A percentile compares a stretch with the other conserved stretches of the same genome.
Conservation (phyloP, 1,140 invertebrate genomes). For the Drosophila willistoni region DNA sequence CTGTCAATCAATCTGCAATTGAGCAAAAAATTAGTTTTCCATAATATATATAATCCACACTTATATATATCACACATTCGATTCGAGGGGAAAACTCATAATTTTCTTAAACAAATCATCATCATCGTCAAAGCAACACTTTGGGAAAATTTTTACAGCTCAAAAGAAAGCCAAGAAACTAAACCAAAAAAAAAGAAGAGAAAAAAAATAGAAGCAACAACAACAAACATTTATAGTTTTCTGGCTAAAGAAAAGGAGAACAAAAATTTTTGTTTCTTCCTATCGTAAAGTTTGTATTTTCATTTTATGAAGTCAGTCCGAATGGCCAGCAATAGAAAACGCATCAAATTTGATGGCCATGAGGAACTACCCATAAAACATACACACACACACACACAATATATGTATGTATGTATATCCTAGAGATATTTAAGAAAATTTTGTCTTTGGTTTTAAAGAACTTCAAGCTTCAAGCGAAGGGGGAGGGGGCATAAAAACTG, state of each 20-base stretch:
- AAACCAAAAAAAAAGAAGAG: constrained; percentile 4
- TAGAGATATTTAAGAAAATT: constrained; percentile 7
- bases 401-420: neutral
- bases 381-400: neutral
- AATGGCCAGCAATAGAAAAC: constrained; percentile 76
- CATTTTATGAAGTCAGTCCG: constrained; percentile 74
- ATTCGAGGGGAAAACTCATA: constrained; percentile 1
- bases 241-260: constrained; percentile 23
- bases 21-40: constrained; percentile 17
- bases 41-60: neutral
- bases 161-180: constrained; percentile 16
- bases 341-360: constrained; percentile 69
- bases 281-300: constrained; percentile 66
- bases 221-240: constrained; percentile 61
- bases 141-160: constrained; percentile 39
- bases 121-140: constrained; percentile 48
- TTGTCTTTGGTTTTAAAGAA: constrained; percentile 49
- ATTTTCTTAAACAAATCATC: constrained; percentile 24
- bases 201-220: constrained; percentile 8
- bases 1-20: constrained; percentile 34
- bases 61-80: neutral
- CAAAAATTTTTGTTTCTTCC: constrained; percentile 46
- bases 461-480: constrained; percentile 22
- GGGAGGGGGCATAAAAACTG: constrained; percentile 50
- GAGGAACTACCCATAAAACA: constrained; percentile 31